Conservation (phyloP, 1,140 invertebrate species). For the Conus betulinus region DNA sequence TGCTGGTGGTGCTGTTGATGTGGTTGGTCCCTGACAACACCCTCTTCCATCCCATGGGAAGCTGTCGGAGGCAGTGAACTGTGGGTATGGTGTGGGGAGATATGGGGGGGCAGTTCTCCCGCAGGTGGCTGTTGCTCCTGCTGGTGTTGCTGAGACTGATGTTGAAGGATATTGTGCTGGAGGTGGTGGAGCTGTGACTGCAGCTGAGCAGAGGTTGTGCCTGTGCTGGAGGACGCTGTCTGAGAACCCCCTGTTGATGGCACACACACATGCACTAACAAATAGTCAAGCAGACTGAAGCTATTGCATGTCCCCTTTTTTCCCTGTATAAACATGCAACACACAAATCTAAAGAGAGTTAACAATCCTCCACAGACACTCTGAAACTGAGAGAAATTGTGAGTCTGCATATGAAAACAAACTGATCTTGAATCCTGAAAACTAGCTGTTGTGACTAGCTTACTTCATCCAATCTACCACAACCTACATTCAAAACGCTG, state of each 20-base stretch:
- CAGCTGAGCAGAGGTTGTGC: conserved; percentile 32
- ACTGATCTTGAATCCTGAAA: too few relatives aligned
- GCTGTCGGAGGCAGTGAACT: background rate
- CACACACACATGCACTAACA: background rate
- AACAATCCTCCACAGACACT: too few relatives aligned
- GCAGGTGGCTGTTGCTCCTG: conserved; percentile 24
- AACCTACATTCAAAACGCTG: too few relatives aligned
- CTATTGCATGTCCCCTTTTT: too few relatives aligned
- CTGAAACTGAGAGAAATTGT: too few relatives aligned
- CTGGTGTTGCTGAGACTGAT: conserved; percentile 31
- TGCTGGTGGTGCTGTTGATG: conserved; percentile 5
- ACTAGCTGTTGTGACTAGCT: too few relatives aligned
- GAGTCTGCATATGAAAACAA: too few relatives aligned
- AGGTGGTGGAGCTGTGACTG: conserved; percentile 18
- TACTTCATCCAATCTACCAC: too few relatives aligned
- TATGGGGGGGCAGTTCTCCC: background rate
- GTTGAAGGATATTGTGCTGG: conserved; percentile 33
- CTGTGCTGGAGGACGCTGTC: conserved; percentile 28
- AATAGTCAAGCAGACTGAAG: too few relatives aligned
- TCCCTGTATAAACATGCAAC: too few relatives aligned
- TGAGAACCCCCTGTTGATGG: background rate
- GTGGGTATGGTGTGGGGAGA: conserved; percentile 24
- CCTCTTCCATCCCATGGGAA: conserved; percentile 33
- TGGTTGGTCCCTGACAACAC: background rate
- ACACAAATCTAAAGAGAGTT: too few relatives aligned